Base-by-base conservation (phyloP, 2,113 vertebrate genomes). In the Lepus americanus region DNA sequence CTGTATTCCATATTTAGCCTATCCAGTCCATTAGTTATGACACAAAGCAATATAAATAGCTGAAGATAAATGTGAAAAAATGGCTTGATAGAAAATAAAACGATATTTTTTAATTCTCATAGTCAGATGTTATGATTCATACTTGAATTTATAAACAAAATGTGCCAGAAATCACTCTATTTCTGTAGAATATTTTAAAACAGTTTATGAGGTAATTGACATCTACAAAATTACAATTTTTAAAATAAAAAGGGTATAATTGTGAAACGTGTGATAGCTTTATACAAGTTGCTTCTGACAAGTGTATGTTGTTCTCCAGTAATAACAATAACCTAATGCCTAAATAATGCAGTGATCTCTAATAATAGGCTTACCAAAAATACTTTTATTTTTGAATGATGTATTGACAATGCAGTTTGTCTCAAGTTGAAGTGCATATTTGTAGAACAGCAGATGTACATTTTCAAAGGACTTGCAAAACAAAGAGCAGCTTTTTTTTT, bases 311-410 rank as follows among this genome's bases (percentile, higher is more conserved):
- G 90, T 94, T 96, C 92, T 96, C 84, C 93, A 92, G 51, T 92
- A 97, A 97, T 92, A 94, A 93, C 81, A 66, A 97, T 95, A 98
- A 93, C 94, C 78, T 96, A 92, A 96, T 97, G 96, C 97, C 89
- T 96, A 98, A 98, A 97, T 98, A 95, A 72, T 63, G 84, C 79
- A 97, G 97, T 96, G 96, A 90, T 97, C 95, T 97, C 95, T 98
- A 97, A 98, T 98, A 98, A 98, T 72, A 97, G 96, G 90, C 96
- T 98, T 98, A 97, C 97, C 96, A 97, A 97, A 98, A 98, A 96
- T 97, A 97, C 95, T 97, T 97, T 93, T 95, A 96, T 97, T 97
- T 97, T 95, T 97, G 97, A 97, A 94, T 97, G 97, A 97, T 97
- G 86, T 97, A 94, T 96, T 98, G 97, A 98, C 94, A 97, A 89